Evolutionary conservation across 2,888 invertebrate species (phyloP).

Genomic region (Drosophila tanythrix): DNA sequence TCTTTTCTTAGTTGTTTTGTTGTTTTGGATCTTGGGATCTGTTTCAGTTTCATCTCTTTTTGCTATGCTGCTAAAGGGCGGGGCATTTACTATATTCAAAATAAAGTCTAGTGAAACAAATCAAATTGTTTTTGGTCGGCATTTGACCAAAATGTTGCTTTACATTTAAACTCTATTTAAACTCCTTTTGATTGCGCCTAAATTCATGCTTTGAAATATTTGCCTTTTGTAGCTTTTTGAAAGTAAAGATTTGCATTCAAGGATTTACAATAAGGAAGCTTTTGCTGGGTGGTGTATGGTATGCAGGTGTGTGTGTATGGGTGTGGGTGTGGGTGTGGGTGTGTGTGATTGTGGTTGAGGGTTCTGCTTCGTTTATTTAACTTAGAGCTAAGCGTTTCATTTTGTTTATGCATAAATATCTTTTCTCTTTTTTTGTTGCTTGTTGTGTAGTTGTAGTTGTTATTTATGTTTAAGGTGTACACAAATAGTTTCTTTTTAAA

Average conservation of each 20-base stretch:
- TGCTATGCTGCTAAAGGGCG: conserved; percentile 32
- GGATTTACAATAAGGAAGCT: conserved; percentile 34
- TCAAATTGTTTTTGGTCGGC: conserved; percentile 28
- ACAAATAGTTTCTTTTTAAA: conserved; percentile 75
- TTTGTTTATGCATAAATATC: conserved; percentile 81
- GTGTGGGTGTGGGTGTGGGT: conserved; percentile 28
- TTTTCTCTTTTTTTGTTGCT: conserved; percentile 54
- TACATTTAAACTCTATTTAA: conserved; percentile 33
- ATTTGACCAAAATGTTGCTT: conserved; percentile 28
- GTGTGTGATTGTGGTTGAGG: conserved; percentile 36
- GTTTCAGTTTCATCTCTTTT: conserved; percentile 29
- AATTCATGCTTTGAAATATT: conserved; percentile 69
- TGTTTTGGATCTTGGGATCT: conserved; percentile 31
- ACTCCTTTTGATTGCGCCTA: conserved; percentile 63
- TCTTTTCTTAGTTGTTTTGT: conserved; percentile 10
- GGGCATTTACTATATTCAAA: conserved; percentile 64
- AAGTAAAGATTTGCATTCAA: conserved; percentile 58
- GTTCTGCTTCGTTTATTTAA: conserved; percentile 70
- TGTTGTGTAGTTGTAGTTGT: conserved; percentile 33
- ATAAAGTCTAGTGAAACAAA: conserved; percentile 42
- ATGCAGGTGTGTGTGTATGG: conserved; percentile 6
- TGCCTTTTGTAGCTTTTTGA: conserved; percentile 58
- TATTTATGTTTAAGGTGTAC: conserved; percentile 69
- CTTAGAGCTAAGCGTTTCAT: conserved; percentile 76
- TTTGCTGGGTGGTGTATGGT: not conserved